phyloP scores from a whole-genome alignment of 2,888 invertebrate species.

The Lasioglossum leucozonium region DNA sequence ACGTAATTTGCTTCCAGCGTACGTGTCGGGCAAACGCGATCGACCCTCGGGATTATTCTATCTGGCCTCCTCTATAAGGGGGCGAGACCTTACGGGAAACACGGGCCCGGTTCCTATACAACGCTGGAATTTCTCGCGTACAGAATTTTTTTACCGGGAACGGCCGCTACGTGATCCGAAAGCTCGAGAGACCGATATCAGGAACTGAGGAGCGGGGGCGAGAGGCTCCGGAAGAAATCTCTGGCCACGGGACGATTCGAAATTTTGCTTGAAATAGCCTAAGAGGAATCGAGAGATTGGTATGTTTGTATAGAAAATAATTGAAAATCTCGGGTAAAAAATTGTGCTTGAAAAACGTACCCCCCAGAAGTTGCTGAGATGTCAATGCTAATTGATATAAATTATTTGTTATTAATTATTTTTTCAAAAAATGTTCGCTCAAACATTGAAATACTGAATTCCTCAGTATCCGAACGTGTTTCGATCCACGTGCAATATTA shows the following conservation, averaged over 20 bases:
- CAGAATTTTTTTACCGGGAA: slow-evolving; percentile 28
- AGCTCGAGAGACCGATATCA: slow-evolving; percentile 53
- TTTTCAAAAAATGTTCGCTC: background rate
- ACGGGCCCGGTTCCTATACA: background rate
- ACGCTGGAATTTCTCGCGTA: background rate
- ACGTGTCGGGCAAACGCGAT: slow-evolving; percentile 10
- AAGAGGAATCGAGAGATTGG: background rate
- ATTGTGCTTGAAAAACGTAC: background rate
- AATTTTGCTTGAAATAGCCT: background rate
- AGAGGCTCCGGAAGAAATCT: slow-evolving; percentile 1
- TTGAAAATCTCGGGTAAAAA: background rate
- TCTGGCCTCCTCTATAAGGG: background rate
- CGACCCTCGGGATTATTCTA: slow-evolving; percentile 3
- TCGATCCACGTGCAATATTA: no score
- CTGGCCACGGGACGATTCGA: background rate
- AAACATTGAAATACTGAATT: no score
- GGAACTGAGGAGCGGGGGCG: slow-evolving; percentile 40
- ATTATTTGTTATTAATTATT: background rate
- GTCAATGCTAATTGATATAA: background rate
- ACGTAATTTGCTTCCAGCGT: slow-evolving; percentile 10
- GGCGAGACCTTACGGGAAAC: slow-evolving; percentile 11
- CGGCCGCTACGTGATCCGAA: slow-evolving; percentile 57
- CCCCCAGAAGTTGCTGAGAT: background rate
- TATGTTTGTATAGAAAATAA: background rate
- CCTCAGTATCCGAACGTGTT: no score